Conservation (phyloP, 1,140 invertebrate genomes). For the Heterodera schachtii region DNA sequence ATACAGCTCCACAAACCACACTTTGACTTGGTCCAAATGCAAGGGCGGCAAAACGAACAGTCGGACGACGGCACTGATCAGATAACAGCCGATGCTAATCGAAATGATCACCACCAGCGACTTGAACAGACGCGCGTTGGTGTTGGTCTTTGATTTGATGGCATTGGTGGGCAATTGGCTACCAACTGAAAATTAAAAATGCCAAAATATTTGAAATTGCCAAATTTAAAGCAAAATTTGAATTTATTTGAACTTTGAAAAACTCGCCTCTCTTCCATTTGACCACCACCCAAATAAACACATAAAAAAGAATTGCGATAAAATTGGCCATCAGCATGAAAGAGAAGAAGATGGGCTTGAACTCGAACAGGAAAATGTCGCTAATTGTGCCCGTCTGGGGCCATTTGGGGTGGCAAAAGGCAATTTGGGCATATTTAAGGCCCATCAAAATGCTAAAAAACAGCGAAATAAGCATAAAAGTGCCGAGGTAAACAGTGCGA, state of each 20-base stretch:
- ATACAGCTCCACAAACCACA: constrained; percentile 19
- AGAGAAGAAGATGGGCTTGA: constrained; percentile 20
- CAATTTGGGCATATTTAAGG: constrained; percentile 6
- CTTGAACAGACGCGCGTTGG: constrained; percentile 7
- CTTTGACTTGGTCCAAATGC: constrained; percentile 12
- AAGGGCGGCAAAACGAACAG: constrained; percentile 8
- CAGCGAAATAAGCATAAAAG: constrained; percentile 9
- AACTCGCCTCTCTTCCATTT: constrained; percentile 1
- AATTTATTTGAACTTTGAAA: not conserved
- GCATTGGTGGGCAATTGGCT: too few relatives aligned
- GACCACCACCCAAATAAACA: not conserved
- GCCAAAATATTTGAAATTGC: not conserved
- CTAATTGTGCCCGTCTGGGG: constrained; percentile 25
- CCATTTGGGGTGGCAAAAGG: not conserved
- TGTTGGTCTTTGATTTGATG: not conserved
- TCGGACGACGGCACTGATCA: constrained; percentile 17
- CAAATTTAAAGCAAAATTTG: not conserved
- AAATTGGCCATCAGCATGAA: constrained; percentile 15
- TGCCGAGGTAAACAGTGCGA: constrained; percentile 7
- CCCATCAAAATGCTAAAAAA: not conserved
- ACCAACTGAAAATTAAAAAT: not conserved
- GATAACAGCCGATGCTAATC: constrained; percentile 14
- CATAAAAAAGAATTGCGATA: constrained; percentile 18
- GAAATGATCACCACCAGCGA: constrained; percentile 17
- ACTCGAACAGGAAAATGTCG: constrained; percentile 25